These are phyloP conservation scores for Heteractis magnifica DNA, from an alignment of 92 coral and sea anemone species.

Conservation along the genomic window DNA sequence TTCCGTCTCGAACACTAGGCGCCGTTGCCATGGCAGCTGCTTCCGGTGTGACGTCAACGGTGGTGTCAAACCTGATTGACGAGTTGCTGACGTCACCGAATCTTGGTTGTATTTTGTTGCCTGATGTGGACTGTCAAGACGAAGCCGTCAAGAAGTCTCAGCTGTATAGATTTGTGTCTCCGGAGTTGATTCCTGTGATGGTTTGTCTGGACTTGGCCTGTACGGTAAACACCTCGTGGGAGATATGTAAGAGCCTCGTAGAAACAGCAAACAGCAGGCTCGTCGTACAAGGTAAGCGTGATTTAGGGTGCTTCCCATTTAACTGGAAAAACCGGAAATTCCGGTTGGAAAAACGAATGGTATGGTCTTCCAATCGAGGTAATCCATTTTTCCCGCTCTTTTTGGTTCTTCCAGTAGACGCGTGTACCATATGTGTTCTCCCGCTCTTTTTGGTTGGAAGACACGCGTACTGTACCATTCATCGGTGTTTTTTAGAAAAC, in stretches of 20 bases:
- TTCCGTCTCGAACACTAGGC: conserved; percentile 60
- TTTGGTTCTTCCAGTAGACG: too few species aligned
- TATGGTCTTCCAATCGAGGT: too few species aligned
- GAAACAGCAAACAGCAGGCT: conserved; percentile 81
- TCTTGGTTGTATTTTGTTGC: conserved; percentile 46
- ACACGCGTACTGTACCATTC: too few species aligned
- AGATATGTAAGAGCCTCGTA: conserved; percentile 66
- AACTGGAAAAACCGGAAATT: too few species aligned
- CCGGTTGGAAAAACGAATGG: too few species aligned
- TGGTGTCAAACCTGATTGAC: conserved; percentile 68
- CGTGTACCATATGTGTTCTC: too few species aligned
- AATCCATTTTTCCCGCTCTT: too few species aligned
- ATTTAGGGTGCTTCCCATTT: too few species aligned
- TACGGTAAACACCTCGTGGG: conserved; percentile 64
- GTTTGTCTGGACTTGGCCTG: conserved; percentile 86
- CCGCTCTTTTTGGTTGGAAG: too few species aligned
- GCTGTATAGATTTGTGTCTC: conserved; percentile 58
- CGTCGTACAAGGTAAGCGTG: conserved; percentile 44
- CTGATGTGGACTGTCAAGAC: conserved; percentile 46
- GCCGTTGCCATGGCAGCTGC: conserved; percentile 99
- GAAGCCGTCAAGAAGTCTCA: conserved; percentile 56
- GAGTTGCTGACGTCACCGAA: conserved; percentile 73
- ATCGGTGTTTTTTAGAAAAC: too few species aligned
- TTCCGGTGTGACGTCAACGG: conserved; percentile 75
- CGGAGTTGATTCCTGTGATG: conserved; percentile 79